These are phyloP conservation scores for Megaleporinus macrocephalus DNA, from an alignment of 2,113 vertebrate species.

Conservation along the genomic window DNA sequence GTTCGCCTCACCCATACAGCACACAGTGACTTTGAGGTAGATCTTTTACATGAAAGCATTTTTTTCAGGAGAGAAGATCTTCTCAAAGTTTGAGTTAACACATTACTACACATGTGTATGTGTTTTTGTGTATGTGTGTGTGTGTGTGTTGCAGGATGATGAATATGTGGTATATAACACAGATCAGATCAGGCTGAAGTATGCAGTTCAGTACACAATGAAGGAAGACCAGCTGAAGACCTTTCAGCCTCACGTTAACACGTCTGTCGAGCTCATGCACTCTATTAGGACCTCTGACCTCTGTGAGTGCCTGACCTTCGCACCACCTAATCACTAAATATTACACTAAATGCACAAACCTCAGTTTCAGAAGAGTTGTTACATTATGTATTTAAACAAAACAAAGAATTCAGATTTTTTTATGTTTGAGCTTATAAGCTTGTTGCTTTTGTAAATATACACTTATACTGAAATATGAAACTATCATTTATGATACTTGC, in stretches of 20 bases:
- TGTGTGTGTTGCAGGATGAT: slow-evolving; percentile 76
- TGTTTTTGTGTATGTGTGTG: too few relatives aligned
- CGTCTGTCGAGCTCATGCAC: slow-evolving; percentile 9
- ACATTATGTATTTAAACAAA: too few relatives aligned
- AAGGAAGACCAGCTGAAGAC: slow-evolving; percentile 73
- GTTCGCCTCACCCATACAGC: slow-evolving; percentile 52
- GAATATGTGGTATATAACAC: slow-evolving; percentile 88
- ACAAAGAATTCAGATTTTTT: too few relatives aligned
- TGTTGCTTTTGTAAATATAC: too few relatives aligned
- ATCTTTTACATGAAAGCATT: not conserved
- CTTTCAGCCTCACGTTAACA: slow-evolving; percentile 67
- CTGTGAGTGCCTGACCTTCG: slow-evolving; percentile 37
- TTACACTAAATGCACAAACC: too few relatives aligned
- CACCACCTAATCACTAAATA: not conserved
- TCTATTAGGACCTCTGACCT: not conserved
- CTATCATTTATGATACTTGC: too few relatives aligned
- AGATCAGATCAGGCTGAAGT: slow-evolving; percentile 84
- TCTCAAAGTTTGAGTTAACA: slow-evolving; percentile 41
- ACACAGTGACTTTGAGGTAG: slow-evolving; percentile 83
- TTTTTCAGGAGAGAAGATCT: slow-evolving; percentile 59
- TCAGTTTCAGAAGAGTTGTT: too few relatives aligned
- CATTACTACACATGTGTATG: too few relatives aligned
- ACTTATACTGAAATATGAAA: too few relatives aligned
- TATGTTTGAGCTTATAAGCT: too few relatives aligned
- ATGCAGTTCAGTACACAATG: slow-evolving; percentile 80